Base-by-base conservation (phyloP, 2,113 vertebrate genomes). In the Acanthisitta chloris region DNA sequence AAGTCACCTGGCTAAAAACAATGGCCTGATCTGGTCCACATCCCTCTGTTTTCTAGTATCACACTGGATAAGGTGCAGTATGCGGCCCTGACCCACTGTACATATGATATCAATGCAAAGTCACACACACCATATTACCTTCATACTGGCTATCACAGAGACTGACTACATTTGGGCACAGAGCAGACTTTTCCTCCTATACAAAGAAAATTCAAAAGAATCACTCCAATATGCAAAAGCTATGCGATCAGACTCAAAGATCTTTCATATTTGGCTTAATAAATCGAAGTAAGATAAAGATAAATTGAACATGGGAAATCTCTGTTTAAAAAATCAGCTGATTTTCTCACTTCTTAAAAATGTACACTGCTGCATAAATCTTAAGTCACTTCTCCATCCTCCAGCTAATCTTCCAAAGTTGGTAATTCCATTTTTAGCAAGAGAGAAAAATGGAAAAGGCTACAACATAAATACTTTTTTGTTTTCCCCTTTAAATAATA, bases 21-120 rank as follows among this genome's bases (percentile, higher is more conserved):
- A 25, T 38, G 17, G 20, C 19, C 23, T 26, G 16, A n/a, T 49
- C 19, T 62, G 31, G 15, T 15, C 21, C 2, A 4, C 0, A 0
- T 14, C 9, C 17, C 20, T 21, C n/a, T 54, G 10, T 61, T 66
- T 88, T 85, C 49, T 59, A 71, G 36, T 6, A 54, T 1, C 54
- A 23, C 26, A n/a, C 19, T 38, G 11, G 14, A 4, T 18, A 86
- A 77, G 31, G 36, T 52, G 23, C 12, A 48, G 48, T 10, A 20
- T 38, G 16, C 64, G 19, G 31, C 18, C 14, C 40, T 26, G 40
- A 58, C n/a, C 18, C 29, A 34, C 19, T 59, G 46, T 10, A 36
- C 9, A 8, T 11, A 10, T 33, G 38, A 58, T n/a, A n/a, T 54
- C 38, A 65, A 11, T 11, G n/a, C 10, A 26, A 64, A 45, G 43